phyloP scores from a whole-genome alignment of 1,140 invertebrate species.

The Dufourea novaeangliae region DNA sequence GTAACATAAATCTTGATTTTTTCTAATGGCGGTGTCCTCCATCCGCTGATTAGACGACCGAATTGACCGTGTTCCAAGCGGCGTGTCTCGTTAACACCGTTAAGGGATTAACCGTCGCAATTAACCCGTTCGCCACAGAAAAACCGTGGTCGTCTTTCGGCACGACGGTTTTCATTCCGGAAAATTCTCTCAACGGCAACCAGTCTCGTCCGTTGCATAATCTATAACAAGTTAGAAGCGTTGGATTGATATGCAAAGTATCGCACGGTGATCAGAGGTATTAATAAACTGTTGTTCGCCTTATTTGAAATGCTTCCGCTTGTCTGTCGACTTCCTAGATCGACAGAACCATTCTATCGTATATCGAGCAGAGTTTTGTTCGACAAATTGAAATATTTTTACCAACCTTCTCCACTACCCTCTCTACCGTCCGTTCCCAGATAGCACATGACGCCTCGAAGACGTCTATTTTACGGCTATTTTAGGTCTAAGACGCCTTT shows the following conservation, averaged over 20 bases:
- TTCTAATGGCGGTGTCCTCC: neutral
- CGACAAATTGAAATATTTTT: no score
- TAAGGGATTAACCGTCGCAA: conserved; percentile 14
- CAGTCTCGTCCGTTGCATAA: neutral
- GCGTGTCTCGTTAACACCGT: conserved; percentile 25
- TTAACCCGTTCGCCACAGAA: conserved; percentile 2
- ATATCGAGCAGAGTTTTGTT: no score
- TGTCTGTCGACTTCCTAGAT: no score
- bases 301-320: neutral
- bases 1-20: neutral
- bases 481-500: no score
- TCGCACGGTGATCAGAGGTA: neutral
- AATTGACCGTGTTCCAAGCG: neutral
- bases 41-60: neutral
- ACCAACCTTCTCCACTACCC: no score
- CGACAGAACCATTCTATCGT: no score
- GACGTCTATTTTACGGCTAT: no score
- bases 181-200: neutral
- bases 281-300: neutral
- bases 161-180: neutral
- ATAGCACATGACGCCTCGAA: no score
- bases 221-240: neutral
- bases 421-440: no score
- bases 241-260: neutral
- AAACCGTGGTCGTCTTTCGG: neutral